A percentile compares a stretch with the other conserved stretches of the same genome.
These are phyloP conservation scores for Ornithorhynchus anatinus DNA, from an alignment of 2,113 vertebrate species.

Conservation along the genomic window DNA sequence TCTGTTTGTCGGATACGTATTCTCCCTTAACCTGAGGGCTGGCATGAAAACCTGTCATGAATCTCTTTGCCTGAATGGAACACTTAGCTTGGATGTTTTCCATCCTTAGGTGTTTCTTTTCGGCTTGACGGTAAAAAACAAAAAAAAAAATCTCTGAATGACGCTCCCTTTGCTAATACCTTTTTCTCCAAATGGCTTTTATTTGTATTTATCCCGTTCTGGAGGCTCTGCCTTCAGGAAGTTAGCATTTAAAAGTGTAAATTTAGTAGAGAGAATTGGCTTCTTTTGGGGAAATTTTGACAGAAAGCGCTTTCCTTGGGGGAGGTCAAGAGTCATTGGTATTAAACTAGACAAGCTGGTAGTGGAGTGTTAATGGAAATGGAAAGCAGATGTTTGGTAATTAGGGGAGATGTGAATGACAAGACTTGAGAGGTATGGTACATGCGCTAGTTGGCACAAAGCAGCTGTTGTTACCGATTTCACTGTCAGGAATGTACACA, in stretches of 20 bases:
- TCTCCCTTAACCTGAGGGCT: constrained; percentile 43
- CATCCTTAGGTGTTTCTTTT: constrained; percentile 1
- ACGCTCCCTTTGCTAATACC: neutral
- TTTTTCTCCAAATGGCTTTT: constrained; percentile 3
- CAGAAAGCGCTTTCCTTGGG: constrained; percentile 87
- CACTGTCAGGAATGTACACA: constrained; percentile 91
- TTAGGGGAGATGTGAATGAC: constrained; percentile 99
- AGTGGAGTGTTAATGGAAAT: constrained; percentile 92
- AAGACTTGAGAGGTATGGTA: constrained; percentile 90
- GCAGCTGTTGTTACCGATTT: constrained; percentile 92
- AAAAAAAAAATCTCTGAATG: neutral
- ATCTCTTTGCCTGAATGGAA: neutral
- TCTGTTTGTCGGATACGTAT: constrained; percentile 36
- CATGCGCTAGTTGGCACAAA: constrained; percentile 88
- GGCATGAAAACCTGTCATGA: constrained; percentile 30
- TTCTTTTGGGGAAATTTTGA: constrained; percentile 82
- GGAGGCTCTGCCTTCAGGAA: constrained; percentile 48
- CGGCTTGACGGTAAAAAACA: constrained; percentile 21
- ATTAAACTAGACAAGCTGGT: constrained; percentile 96
- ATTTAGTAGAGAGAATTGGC: constrained; percentile 60
- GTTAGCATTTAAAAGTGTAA: constrained; percentile 24
- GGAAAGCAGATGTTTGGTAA: constrained; percentile 99
- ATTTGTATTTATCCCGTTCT: constrained; percentile 45
- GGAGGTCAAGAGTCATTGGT: constrained; percentile 94
- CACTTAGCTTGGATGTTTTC: constrained; percentile 3